Conservation (phyloP, 2,888 invertebrate species). For the Cerastis leucographa region DNA sequence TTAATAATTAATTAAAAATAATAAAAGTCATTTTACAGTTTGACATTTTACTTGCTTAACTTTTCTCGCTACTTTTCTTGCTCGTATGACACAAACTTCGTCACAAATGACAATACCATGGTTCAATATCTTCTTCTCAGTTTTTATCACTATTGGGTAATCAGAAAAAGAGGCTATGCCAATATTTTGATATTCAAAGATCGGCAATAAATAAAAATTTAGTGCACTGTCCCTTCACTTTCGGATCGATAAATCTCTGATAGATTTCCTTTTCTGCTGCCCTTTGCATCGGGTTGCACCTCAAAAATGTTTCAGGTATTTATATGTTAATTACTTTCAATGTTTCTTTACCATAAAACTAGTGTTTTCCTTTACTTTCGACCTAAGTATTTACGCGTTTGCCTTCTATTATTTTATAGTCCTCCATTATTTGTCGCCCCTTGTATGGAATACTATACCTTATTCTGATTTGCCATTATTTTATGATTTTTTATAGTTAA, state of each 20-base stretch:
- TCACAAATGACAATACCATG: constrained; percentile 41
- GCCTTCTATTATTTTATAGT: background rate
- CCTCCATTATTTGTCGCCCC: background rate
- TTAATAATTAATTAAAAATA: background rate
- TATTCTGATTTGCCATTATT: background rate
- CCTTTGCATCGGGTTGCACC: constrained; percentile 43
- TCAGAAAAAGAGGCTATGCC: constrained; percentile 2
- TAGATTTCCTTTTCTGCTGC: constrained; percentile 25
- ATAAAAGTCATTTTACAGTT: constrained; percentile 5
- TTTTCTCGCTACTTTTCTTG: constrained; percentile 8
- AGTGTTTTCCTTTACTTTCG: background rate
- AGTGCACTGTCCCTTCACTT: constrained; percentile 59
- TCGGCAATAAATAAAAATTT: constrained; percentile 43
- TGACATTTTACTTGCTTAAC: constrained; percentile 21
- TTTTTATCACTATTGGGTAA: constrained; percentile 15
- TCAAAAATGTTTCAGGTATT: constrained; percentile 23
- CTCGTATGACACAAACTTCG: constrained; percentile 30
- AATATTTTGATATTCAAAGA: constrained; percentile 23
- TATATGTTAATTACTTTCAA: constrained; percentile 19
- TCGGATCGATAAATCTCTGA: constrained; percentile 50
- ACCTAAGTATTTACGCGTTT: background rate
- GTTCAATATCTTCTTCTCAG: constrained; percentile 11
- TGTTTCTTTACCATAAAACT: background rate
- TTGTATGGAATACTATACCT: background rate
- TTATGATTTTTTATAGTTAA: background rate